phyloP scores from a whole-genome alignment of 2,113 vertebrate species.

The Bubalus kerabau region DNA sequence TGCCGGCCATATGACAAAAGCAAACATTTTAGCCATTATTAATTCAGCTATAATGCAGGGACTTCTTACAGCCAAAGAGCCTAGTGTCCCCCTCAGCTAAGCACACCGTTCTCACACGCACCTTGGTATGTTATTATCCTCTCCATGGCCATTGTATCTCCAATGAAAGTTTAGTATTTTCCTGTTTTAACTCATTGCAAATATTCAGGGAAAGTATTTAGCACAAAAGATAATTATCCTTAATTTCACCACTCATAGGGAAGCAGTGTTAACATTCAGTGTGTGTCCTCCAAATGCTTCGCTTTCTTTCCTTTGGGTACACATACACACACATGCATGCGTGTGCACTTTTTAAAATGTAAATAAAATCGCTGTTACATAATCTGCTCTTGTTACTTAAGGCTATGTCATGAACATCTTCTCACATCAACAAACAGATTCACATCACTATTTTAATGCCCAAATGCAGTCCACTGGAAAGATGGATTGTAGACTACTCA shows the following conservation, averaged over 20 bases:
- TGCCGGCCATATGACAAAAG: not conserved
- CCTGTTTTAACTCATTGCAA: not conserved
- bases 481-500: not conserved
- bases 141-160: not conserved
- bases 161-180: not conserved
- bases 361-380: not conserved
- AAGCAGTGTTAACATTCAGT: not conserved
- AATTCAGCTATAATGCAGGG: not conserved
- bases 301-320: not conserved
- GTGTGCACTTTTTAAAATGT: not conserved
- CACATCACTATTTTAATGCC: not conserved
- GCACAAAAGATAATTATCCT: not conserved
- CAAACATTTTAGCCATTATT: not conserved
- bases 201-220: not conserved
- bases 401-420: not conserved
- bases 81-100: not conserved
- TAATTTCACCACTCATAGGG: not conserved
- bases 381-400: not conserved
- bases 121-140: not conserved
- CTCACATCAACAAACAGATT: not conserved
- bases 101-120: not conserved
- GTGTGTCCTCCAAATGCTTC: not conserved
- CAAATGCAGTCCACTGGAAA: not conserved
- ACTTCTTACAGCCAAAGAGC: not conserved
- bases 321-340: accelerated